Evolutionary conservation across 1,140 invertebrate species (phyloP).

Genomic region (Cotesia typhae): DNA sequence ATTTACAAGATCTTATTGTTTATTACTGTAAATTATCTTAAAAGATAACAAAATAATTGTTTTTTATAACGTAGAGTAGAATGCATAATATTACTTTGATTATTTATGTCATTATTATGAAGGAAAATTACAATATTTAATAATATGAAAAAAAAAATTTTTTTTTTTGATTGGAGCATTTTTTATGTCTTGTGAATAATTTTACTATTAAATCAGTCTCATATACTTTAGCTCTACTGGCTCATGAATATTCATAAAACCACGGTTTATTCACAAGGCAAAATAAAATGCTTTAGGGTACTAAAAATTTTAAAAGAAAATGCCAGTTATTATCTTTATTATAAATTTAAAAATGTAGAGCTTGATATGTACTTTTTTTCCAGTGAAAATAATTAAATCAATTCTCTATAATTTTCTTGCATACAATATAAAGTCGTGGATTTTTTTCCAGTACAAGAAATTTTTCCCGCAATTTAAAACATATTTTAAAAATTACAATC

Average conservation of each 20-base stretch:
- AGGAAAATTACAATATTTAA: too few species aligned
- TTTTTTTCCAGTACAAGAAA: constrained; percentile 17
- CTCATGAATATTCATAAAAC: background rate
- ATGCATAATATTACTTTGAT: constrained; percentile 12
- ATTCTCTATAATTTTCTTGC: background rate
- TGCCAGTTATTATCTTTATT: constrained; percentile 62
- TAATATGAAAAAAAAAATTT: too few species aligned
- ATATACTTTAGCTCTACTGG: constrained; percentile 49
- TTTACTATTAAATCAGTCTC: constrained; percentile 66
- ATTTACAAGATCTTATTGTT: constrained; percentile 53
- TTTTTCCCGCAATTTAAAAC: constrained; percentile 42
- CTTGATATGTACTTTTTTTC: background rate
- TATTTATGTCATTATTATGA: constrained; percentile 24
- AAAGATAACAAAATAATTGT: constrained; percentile 35
- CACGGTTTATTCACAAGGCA: background rate
- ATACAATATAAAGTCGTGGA: constrained; percentile 11
- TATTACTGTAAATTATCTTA: background rate
- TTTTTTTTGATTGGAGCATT: constrained; percentile 29
- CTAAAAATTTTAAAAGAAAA: constrained; percentile 47
- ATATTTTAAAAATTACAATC: constrained; percentile 61
- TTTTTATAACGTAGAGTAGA: constrained; percentile 9
- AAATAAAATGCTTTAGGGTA: constrained; percentile 30
- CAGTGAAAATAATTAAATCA: background rate
- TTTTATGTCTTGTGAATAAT: constrained; percentile 56
- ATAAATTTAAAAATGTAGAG: background rate